phyloP scores from a whole-genome alignment of 2,797 vertebrate species.

The Aratinga solstitialis region DNA sequence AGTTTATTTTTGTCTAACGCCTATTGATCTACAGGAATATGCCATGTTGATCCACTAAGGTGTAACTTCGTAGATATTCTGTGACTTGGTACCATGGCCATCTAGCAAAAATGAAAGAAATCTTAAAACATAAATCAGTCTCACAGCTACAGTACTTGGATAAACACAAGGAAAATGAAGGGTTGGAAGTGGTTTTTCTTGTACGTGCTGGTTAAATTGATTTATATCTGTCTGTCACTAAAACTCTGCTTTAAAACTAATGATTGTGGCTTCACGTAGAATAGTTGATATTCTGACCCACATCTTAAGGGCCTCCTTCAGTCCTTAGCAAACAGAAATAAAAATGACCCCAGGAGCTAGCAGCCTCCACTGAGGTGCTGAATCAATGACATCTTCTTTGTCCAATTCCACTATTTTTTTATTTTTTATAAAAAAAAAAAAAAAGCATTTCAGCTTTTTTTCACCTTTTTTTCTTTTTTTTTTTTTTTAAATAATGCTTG shows the following conservation, averaged over 20 bases:
- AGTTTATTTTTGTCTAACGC: neutral
- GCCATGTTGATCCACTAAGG: neutral
- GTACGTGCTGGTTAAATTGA: neutral
- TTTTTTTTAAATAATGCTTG: constrained; percentile 18
- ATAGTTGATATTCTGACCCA: constrained; percentile 67
- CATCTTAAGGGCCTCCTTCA: constrained; percentile 70
- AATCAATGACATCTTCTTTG: constrained; percentile 76
- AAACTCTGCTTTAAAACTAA: constrained; percentile 63
- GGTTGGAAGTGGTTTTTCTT: neutral
- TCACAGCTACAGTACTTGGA: neutral
- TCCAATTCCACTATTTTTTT: neutral
- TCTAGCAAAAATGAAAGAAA: neutral
- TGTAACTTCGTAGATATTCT: neutral
- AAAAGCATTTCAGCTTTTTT: neutral
- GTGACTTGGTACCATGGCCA: neutral
- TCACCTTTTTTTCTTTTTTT: too few species aligned
- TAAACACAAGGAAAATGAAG: constrained; percentile 19
- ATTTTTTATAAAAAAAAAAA: neutral
- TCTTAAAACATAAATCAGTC: neutral
- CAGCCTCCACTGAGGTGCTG: constrained; percentile 74
- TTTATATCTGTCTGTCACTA: constrained; percentile 36
- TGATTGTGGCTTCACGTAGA: constrained; percentile 52
- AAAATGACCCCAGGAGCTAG: constrained; percentile 81
- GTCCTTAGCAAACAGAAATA: constrained; percentile 82
- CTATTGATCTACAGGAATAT: neutral